phyloP scores from a whole-genome alignment of 2,113 vertebrate genomes.

The Trinectes maculatus region DNA sequence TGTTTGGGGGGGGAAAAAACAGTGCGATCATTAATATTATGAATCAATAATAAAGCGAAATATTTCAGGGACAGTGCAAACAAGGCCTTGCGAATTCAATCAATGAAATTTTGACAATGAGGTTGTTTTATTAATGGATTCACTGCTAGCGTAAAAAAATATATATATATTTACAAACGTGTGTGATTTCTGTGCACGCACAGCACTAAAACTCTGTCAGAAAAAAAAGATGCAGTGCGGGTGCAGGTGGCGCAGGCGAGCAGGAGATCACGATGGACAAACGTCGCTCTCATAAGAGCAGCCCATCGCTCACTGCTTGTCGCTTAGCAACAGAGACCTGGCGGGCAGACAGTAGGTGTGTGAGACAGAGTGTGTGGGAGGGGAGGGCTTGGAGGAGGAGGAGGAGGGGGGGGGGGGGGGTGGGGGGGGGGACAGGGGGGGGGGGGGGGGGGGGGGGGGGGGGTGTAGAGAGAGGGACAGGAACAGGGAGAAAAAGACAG shows the following conservation, averaged over 20 bases:
- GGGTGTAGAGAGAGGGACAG: slow-evolving; percentile 14
- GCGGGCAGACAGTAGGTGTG: slow-evolving; percentile 83
- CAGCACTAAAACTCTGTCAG: background rate
- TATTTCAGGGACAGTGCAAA: background rate
- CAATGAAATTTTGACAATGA: slow-evolving; percentile 3
- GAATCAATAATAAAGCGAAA: no score
- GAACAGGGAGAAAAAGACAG: no score
- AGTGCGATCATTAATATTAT: no score
- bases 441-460: slow-evolving; percentile 43
- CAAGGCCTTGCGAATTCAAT: slow-evolving; percentile 1
- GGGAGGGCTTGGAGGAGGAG: slow-evolving; percentile 36
- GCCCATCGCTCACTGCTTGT: slow-evolving; percentile 77
- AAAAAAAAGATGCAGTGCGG: slow-evolving; percentile 3
- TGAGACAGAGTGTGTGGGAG: slow-evolving; percentile 76
- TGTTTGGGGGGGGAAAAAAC: no score
- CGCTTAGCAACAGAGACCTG: slow-evolving; percentile 86
- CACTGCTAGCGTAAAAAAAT: background rate
- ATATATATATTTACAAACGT: no score
- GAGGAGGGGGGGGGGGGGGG: slow-evolving; percentile 23
- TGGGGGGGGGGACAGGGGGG: slow-evolving; percentile 40
- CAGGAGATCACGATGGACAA: slow-evolving; percentile 79
- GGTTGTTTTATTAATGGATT: background rate
- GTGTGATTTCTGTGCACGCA: background rate
- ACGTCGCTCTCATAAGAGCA: slow-evolving; percentile 81
- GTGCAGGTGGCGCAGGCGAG: slow-evolving; percentile 31